phyloP scores from a whole-genome alignment of 2,113 vertebrate species.

The Neomonachus schauinslandi region DNA sequence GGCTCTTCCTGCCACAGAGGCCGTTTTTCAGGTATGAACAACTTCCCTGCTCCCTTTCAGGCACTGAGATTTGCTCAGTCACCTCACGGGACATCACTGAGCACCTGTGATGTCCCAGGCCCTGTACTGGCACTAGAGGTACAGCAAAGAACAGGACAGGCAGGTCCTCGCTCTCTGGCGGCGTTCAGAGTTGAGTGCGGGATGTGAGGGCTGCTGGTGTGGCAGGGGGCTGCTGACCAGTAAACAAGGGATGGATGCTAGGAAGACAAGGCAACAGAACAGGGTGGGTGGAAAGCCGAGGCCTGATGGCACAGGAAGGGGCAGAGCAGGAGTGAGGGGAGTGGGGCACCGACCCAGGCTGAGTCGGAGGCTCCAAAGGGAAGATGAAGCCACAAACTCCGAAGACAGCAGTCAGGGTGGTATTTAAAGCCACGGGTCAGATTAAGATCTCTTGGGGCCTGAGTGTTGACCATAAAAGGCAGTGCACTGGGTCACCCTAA shows the following conservation, averaged over 20 bases:
- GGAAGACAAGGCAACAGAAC: not conserved
- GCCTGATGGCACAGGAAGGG: not conserved
- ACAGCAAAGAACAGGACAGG: not conserved
- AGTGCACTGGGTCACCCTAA: not conserved
- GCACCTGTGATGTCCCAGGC: fast-evolving
- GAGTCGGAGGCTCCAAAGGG: not conserved
- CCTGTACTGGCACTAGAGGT: not conserved
- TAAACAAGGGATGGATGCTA: not conserved
- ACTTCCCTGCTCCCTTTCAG: not conserved
- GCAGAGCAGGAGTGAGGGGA: not conserved
- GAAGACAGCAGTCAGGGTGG: not conserved
- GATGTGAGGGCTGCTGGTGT: not conserved
- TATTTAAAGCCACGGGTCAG: not conserved
- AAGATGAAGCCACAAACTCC: not conserved
- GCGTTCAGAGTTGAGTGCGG: not conserved
- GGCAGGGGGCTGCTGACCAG: not conserved
- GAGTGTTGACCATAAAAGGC: not conserved
- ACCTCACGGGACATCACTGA: not conserved
- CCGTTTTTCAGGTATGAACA: not conserved
- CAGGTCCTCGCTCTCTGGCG: not conserved
- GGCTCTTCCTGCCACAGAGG: not conserved
- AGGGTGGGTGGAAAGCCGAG: not conserved
- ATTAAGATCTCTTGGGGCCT: not conserved
- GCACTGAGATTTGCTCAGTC: not conserved
- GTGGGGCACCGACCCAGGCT: not conserved